phyloP scores from a whole-genome alignment of 1,140 invertebrate species.

The Philaenus spumarius region DNA sequence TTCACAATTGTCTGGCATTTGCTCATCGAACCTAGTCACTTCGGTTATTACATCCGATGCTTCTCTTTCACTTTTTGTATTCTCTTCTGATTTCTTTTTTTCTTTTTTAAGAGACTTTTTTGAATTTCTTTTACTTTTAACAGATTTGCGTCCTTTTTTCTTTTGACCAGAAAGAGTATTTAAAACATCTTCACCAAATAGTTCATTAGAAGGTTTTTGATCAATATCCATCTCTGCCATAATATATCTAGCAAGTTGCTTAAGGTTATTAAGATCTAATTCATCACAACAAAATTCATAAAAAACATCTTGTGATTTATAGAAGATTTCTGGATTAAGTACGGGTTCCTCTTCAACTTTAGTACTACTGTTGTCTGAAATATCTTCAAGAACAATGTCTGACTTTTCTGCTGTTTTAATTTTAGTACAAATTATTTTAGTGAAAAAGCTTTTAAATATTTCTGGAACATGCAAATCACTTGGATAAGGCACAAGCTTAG shows the following conservation, averaged over 20 bases:
- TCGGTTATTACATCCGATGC: too few species aligned
- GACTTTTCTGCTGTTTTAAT: too few species aligned
- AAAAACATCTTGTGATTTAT: neutral
- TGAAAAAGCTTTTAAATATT: slow-evolving; percentile 1
- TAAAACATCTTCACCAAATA: slow-evolving; percentile 41
- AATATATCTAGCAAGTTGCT: neutral
- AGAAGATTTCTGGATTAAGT: neutral
- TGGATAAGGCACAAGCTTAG: neutral
- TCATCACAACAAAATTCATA: neutral
- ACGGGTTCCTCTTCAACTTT: neutral
- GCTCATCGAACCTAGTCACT: too few species aligned
- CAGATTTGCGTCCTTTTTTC: neutral
- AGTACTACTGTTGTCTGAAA: neutral
- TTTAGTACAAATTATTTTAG: too few species aligned
- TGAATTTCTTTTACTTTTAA: neutral
- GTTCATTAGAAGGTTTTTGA: slow-evolving; percentile 40
- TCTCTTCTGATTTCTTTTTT: slow-evolving; percentile 19
- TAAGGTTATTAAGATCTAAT: neutral
- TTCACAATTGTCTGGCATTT: too few species aligned
- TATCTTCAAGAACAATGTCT: too few species aligned
- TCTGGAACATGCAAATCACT: neutral
- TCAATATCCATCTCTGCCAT: slow-evolving; percentile 40
- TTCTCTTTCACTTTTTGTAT: neutral
- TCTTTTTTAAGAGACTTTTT: neutral
- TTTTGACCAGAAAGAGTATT: neutral